A percentile compares a stretch with the other conserved stretches of the same genome.
These are phyloP conservation scores for Xiphophorus couchianus DNA, from an alignment of 2,113 vertebrate species.

Conservation along the genomic window DNA sequence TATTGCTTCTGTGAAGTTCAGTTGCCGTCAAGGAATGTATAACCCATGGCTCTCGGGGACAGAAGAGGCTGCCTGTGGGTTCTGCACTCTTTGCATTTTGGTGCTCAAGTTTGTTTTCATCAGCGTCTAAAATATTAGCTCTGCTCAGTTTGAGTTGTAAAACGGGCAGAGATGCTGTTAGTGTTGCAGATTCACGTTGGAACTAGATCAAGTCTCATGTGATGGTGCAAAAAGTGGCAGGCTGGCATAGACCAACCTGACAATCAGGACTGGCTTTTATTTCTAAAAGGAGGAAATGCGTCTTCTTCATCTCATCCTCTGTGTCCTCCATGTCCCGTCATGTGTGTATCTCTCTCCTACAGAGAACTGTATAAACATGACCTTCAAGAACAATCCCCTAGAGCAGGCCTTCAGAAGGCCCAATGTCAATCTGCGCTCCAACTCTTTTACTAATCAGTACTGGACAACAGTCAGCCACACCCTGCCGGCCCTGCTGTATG, in stretches of 20 bases:
- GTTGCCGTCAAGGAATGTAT: constrained; percentile 59
- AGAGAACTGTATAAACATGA: constrained; percentile 84
- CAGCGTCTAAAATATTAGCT: constrained; percentile 15
- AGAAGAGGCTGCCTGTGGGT: constrained; percentile 38
- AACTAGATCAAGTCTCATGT: constrained; percentile 4
- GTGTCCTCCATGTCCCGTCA: constrained; percentile 67
- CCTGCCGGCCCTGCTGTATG: constrained; percentile 85
- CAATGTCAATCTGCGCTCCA: constrained; percentile 82
- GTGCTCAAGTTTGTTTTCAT: constrained; percentile 10
- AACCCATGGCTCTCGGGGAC: constrained; percentile 52
- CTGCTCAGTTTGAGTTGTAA: constrained; percentile 14
- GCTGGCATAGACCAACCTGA: not conserved
- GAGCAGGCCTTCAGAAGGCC: constrained; percentile 87
- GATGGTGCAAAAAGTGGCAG: not conserved
- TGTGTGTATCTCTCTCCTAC: constrained; percentile 86
- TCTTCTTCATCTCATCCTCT: constrained; percentile 39
- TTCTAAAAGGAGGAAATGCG: constrained; percentile 6
- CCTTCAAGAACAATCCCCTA: constrained; percentile 88
- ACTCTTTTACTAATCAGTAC: constrained; percentile 83
- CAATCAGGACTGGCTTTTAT: constrained; percentile 7
- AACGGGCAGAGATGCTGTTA: constrained; percentile 7
- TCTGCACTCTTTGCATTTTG: constrained; percentile 68
- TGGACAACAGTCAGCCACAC: constrained; percentile 82
- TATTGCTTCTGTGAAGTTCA: constrained; percentile 55
- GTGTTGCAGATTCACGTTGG: constrained; percentile 14